Percentiles rank a stretch among this genome's conserved stretches.
Conservation (phyloP, 2,797 vertebrate species). For the Malurus splendens region DNA sequence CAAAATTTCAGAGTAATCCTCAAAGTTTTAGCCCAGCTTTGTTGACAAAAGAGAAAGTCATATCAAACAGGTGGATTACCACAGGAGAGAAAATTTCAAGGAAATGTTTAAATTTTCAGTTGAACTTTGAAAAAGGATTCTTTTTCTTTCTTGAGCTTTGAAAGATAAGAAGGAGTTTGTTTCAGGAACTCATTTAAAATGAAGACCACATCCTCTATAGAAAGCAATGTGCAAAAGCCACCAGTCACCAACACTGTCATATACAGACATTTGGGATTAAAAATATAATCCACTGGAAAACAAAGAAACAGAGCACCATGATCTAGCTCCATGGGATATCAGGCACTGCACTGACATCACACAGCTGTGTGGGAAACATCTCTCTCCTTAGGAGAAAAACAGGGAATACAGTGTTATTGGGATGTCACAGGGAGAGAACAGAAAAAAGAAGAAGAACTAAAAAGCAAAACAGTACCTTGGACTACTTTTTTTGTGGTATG, state of each 20-base stretch:
- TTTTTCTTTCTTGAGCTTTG: neutral
- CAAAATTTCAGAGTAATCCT: neutral
- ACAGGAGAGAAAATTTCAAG: neutral
- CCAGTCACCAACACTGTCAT: neutral
- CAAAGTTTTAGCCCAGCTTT: neutral
- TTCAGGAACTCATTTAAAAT: neutral
- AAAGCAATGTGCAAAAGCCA: neutral
- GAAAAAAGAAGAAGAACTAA: neutral
- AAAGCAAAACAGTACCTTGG: neutral
- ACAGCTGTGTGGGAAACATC: neutral
- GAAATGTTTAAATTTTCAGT: neutral
- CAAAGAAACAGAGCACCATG: neutral
- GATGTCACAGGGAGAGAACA: neutral
- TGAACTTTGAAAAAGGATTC: neutral
- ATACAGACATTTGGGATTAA: neutral
- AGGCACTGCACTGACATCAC: neutral
- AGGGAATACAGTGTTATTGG: rapidly evolving
- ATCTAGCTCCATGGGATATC: neutral
- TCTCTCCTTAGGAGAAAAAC: neutral
- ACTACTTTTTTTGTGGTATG: neutral
- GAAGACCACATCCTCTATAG: neutral
- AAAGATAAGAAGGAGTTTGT: neutral
- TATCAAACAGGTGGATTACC: neutral
- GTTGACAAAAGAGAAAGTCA: neutral
- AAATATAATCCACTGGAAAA: neutral